Percentiles rank a stretch among this genome's conserved stretches.
These are phyloP conservation scores for Chaetogeoica ovagalla DNA, from an alignment of 2,888 invertebrate genomes.

Conservation along the genomic window DNA sequence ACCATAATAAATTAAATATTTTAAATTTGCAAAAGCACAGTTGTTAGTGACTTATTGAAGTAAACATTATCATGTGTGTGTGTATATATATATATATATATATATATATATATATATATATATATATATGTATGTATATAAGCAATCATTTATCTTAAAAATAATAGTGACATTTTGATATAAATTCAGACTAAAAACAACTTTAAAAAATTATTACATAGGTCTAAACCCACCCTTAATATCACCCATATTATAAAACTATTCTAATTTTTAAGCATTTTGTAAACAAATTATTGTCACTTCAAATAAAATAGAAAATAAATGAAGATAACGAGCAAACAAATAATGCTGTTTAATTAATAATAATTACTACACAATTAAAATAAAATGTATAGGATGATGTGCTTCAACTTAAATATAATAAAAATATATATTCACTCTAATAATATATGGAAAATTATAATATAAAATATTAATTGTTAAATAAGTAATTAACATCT, in stretches of 20 bases:
- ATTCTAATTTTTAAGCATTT: constrained; percentile 40
- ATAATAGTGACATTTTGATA: constrained; percentile 48
- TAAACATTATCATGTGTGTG: constrained; percentile 11
- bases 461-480: constrained; percentile 23
- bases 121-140: background rate
- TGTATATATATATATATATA: too few species aligned
- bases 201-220: constrained; percentile 11
- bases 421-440: constrained; percentile 37
- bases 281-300: constrained; percentile 41
- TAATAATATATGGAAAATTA: constrained; percentile 31
- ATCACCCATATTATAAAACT: constrained; percentile 30
- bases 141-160: constrained; percentile 18
- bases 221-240: constrained; percentile 17
- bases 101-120: too few species aligned
- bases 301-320: constrained; percentile 21
- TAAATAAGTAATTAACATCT: constrained; percentile 34
- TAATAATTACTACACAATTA: constrained; percentile 24
- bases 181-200: constrained; percentile 34
- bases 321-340: constrained; percentile 1
- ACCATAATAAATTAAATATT: constrained; percentile 11
- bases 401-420: background rate
- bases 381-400: constrained; percentile 30
- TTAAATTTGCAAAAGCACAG: background rate
- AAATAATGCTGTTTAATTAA: constrained; percentile 9
- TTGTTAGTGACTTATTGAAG: background rate